Percentiles rank a stretch among this genome's conserved stretches.
Evolutionary conservation across 2,797 vertebrate species (phyloP).

Genomic region (Loris lydekkerianus): DNA sequence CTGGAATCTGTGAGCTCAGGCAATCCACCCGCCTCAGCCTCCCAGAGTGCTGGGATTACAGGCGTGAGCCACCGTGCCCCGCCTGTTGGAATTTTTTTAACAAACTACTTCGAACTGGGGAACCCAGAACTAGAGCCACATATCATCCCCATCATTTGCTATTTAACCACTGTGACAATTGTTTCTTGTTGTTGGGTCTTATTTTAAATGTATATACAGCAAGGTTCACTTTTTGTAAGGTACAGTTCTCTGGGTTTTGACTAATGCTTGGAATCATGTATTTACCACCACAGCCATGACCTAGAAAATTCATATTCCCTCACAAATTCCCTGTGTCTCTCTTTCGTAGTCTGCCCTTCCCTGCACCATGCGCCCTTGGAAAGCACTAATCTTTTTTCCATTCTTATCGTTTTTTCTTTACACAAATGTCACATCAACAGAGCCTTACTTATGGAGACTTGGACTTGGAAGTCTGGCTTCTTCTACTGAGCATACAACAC

Average conservation of each 20-base stretch:
- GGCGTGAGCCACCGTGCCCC: too few relatives aligned
- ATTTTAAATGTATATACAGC: neutral
- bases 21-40: too few relatives aligned
- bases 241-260: neutral
- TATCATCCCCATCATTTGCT: neutral
- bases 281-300: too few relatives aligned
- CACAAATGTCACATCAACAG: neutral
- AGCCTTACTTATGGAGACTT: neutral
- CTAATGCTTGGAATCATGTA: neutral
- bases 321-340: neutral
- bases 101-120: neutral
- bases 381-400: neutral
- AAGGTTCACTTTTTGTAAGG: neutral
- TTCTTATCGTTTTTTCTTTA: neutral
- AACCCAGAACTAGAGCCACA: rapidly evolving
- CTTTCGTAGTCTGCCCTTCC: neutral
- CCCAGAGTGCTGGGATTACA: too few relatives aligned
- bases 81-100: neutral
- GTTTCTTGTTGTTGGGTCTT: neutral
- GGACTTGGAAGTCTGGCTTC: neutral
- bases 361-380: neutral
- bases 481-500: neutral
- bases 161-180: neutral
- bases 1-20: too few relatives aligned
- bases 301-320: neutral